Conservation (phyloP, 2,888 invertebrate genomes). For the Margaritifera margaritifera region DNA sequence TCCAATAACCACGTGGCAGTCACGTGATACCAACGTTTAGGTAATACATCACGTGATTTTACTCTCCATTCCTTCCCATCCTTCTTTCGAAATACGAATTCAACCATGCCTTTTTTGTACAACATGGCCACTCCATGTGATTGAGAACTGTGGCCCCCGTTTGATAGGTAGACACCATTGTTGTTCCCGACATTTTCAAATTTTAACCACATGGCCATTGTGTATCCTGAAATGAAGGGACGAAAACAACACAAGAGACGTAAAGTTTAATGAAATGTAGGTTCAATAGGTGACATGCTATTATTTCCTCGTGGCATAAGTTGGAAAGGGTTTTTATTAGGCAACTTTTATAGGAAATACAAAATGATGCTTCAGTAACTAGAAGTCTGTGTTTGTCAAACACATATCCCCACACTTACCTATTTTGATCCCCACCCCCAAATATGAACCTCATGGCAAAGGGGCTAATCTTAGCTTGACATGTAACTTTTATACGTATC, state of each 20-base stretch:
- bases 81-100: slow-evolving; percentile 64
- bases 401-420: no score
- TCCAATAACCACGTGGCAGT: slow-evolving; percentile 61
- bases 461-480: no score
- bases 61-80: slow-evolving; percentile 64
- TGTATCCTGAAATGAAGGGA: slow-evolving; percentile 63
- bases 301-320: not conserved
- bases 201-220: slow-evolving; percentile 66
- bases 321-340: not conserved
- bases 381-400: no score
- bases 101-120: slow-evolving; percentile 60
- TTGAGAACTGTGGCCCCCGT: slow-evolving; percentile 64
- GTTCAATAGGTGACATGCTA: not conserved
- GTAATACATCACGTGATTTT: slow-evolving; percentile 46
- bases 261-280: not conserved
- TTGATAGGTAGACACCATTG: slow-evolving; percentile 66
- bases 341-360: no score
- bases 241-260: not conserved
- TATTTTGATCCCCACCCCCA: no score
- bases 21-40: slow-evolving; percentile 69
- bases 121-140: slow-evolving; percentile 70
- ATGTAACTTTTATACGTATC: no score
- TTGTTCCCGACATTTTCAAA: slow-evolving; percentile 53
- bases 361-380: no score
- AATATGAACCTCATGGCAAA: no score